Evolutionary conservation across 2,113 vertebrate species (phyloP).

Genomic region (Martes martes): DNA sequence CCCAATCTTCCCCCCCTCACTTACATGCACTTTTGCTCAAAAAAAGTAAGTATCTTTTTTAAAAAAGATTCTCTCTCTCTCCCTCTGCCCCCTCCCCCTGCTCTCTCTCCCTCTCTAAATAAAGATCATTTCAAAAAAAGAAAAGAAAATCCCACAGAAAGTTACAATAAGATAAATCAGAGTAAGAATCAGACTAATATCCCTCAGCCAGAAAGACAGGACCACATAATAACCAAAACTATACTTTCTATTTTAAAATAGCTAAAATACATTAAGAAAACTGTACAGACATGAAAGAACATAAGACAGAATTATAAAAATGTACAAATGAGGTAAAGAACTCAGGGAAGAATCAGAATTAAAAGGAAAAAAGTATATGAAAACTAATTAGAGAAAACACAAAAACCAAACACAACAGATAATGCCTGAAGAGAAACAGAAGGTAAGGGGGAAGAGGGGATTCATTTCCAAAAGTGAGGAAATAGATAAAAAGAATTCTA

Average conservation of each 20-base stretch:
- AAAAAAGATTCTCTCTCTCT: background rate
- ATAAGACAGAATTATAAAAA: background rate
- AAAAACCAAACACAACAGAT: background rate
- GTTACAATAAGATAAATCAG: background rate
- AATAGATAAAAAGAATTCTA: background rate
- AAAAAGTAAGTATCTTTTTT: background rate
- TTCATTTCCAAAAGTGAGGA: background rate
- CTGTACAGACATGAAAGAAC: background rate
- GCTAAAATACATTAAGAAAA: conserved; percentile 15
- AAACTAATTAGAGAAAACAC: background rate
- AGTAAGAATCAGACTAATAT: background rate
- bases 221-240: background rate
- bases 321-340: background rate
- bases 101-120: background rate
- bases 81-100: background rate
- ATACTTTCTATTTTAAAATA: background rate
- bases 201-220: background rate
- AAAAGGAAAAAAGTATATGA: background rate
- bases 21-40: background rate
- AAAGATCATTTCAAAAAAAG: background rate
- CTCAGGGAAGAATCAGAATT: background rate
- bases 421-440: background rate
- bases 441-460: background rate
- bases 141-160: background rate
- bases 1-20: background rate